phyloP scores from a whole-genome alignment of 2,888 invertebrate species.

The Athalia rosae region DNA sequence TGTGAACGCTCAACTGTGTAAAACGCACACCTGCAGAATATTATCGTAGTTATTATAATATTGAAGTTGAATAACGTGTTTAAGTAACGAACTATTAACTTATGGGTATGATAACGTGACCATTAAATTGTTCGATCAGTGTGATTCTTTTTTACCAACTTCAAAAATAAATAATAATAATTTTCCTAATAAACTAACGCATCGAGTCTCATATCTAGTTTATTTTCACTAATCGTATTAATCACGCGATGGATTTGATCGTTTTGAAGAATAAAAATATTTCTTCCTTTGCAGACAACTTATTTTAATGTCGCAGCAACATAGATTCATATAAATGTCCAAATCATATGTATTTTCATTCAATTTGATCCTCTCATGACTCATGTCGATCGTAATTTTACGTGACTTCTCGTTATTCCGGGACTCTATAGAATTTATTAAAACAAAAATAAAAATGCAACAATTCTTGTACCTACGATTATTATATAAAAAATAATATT shows the following conservation, averaged over 20 bases:
- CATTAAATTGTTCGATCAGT: conserved; percentile 26
- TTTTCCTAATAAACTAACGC: neutral
- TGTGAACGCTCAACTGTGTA: conserved; percentile 42
- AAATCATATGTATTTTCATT: too few species aligned
- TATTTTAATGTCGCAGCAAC: too few species aligned
- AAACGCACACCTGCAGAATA: conserved; percentile 42
- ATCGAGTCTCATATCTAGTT: conserved; percentile 1
- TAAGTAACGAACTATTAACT: conserved; percentile 26
- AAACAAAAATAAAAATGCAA: too few species aligned
- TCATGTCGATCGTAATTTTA: too few species aligned
- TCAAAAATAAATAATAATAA: neutral
- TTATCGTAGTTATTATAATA: conserved; percentile 4
- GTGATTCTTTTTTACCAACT: conserved; percentile 38
- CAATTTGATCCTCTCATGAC: too few species aligned
- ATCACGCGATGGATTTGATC: neutral
- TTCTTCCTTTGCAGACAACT: too few species aligned
- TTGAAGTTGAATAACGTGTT: neutral
- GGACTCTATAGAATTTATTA: too few species aligned
- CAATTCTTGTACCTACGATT: neutral
- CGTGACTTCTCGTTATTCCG: too few species aligned
- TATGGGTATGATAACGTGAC: neutral
- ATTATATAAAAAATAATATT: neutral
- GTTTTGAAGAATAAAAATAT: too few species aligned
- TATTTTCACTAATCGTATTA: neutral
- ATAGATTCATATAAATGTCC: too few species aligned